A percentile compares a stretch with the other conserved stretches of the same genome.
Evolutionary conservation across 2,797 vertebrate genomes (phyloP).

Genomic region (Dallia pectoralis): DNA sequence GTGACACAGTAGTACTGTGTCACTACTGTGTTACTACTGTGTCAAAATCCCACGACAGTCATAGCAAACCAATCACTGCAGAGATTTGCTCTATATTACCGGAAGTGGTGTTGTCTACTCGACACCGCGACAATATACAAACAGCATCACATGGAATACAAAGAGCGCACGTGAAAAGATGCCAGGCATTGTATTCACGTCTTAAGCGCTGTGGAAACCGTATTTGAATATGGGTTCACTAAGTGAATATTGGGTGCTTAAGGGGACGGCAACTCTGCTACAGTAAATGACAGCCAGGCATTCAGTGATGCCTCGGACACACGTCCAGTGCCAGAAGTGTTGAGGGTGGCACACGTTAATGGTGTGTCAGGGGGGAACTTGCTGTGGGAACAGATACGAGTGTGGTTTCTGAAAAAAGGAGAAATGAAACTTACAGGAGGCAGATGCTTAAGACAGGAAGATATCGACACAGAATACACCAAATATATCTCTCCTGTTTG

Average conservation of each 20-base stretch:
- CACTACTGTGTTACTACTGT: not conserved
- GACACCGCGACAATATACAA: not conserved
- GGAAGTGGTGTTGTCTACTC: too few species aligned
- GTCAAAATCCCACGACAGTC: not conserved
- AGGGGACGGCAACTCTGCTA: not conserved
- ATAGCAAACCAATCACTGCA: not conserved
- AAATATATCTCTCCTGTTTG: not conserved
- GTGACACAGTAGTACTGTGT: too few species aligned
- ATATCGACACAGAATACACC: conserved; percentile 19
- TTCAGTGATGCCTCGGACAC: not conserved
- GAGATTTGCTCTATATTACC: too few species aligned
- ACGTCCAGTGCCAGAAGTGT: not conserved
- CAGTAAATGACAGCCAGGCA: not conserved
- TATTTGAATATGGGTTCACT: too few species aligned
- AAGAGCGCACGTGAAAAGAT: not conserved
- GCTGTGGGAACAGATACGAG: conserved; percentile 70
- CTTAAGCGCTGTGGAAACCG: not conserved
- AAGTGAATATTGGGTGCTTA: not conserved
- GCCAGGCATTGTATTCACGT: not conserved
- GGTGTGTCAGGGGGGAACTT: conserved; percentile 70
- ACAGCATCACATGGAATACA: not conserved
- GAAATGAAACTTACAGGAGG: conserved; percentile 68
- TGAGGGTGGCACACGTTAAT: conserved; percentile 36
- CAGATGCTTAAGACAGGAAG: conserved; percentile 68
- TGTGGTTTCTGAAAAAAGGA: conserved; percentile 61